These are phyloP conservation scores for Charanyca ferruginea DNA, from an alignment of 2,888 invertebrate species.

Conservation along the genomic window DNA sequence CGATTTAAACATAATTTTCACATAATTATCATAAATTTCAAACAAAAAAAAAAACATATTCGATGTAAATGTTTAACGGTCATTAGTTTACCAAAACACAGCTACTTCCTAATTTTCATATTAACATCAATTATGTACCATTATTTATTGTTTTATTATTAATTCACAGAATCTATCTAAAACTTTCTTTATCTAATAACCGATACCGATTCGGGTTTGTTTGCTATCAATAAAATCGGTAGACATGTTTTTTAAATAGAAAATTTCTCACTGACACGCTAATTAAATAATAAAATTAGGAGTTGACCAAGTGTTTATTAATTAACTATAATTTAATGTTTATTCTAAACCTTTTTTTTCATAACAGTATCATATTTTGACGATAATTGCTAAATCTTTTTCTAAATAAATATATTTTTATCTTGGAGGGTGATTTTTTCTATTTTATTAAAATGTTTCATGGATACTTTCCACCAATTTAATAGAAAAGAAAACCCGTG, in stretches of 20 bases:
- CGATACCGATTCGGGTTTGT: conserved; percentile 29
- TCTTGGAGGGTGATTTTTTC: background rate
- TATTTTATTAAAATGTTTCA: background rate
- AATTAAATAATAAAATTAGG: conserved; percentile 61
- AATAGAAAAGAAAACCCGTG: no score
- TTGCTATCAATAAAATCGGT: conserved; percentile 54
- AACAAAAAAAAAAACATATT: background rate
- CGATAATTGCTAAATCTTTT: background rate
- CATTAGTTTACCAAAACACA: conserved; percentile 19
- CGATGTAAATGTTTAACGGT: background rate
- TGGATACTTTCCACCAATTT: background rate
- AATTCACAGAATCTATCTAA: conserved; percentile 6
- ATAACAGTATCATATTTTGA: background rate
- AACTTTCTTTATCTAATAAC: conserved; percentile 44
- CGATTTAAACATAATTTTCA: background rate
- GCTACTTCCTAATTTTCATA: conserved; percentile 19
- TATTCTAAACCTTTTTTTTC: conserved; percentile 24
- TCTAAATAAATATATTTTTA: background rate
- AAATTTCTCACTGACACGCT: conserved; percentile 52
- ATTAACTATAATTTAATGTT: conserved; percentile 51
- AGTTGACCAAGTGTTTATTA: conserved; percentile 27
- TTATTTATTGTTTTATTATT: conserved; percentile 8
- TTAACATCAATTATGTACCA: conserved; percentile 13
- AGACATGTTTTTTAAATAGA: conserved; percentile 42
- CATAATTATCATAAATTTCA: conserved; percentile 7